Conservation (phyloP, 2,113 vertebrate genomes). For the Varanus komodoensis region DNA sequence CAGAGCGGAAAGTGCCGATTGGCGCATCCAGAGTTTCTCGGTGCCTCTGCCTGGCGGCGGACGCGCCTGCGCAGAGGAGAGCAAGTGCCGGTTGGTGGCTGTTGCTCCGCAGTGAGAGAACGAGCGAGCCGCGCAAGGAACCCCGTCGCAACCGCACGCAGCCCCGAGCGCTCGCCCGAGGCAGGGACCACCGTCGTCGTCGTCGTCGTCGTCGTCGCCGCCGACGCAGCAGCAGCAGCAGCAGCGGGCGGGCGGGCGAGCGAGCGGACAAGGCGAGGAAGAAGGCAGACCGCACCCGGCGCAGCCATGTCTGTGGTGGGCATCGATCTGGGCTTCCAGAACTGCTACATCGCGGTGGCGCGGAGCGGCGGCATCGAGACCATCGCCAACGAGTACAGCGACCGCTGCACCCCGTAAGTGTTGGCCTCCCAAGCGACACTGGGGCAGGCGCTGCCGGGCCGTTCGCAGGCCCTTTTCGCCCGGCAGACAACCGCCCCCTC, state of each 20-base stretch:
- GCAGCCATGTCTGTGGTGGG: slow-evolving; percentile 92
- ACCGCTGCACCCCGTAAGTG: slow-evolving; percentile 97
- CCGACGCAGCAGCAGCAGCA: neutral
- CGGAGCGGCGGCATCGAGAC: slow-evolving; percentile 95
- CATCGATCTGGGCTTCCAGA: slow-evolving; percentile 94
- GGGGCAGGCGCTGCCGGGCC: neutral
- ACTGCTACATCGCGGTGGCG: slow-evolving; percentile 93
- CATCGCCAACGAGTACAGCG: slow-evolving; percentile 95
- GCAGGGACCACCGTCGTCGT: neutral
- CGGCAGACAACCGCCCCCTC: rapidly evolving
- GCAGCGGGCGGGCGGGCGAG: neutral
- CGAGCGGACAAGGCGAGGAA: neutral
- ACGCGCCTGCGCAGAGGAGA: slow-evolving; percentile 71
- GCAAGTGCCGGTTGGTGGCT: slow-evolving; percentile 74
- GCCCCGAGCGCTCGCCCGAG: neutral
- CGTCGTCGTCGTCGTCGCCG: no score
- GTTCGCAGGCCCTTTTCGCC: rapidly evolving
- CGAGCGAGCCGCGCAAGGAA: slow-evolving; percentile 18
- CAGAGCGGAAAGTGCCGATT: slow-evolving; percentile 71
- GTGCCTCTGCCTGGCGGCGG: neutral
- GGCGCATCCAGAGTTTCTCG: slow-evolving; percentile 22
- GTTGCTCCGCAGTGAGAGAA: slow-evolving; percentile 68
- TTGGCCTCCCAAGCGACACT: neutral
- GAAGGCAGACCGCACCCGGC: neutral
- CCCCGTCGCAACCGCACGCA: neutral